phyloP scores from a whole-genome alignment of 2,113 vertebrate genomes.

The Sylvicapra grimmia region DNA sequence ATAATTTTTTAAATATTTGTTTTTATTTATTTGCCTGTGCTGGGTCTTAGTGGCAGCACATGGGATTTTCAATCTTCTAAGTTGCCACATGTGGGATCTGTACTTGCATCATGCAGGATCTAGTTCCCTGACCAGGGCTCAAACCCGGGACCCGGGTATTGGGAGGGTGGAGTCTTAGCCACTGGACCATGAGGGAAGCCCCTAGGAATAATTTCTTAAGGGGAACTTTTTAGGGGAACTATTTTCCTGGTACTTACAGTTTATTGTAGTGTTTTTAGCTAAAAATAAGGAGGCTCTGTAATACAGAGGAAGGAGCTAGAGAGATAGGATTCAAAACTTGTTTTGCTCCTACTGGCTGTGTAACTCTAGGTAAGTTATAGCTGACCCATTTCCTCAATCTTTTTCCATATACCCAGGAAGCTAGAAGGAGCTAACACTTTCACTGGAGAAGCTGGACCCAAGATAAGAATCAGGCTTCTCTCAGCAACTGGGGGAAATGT shows the following conservation, averaged over 20 bases:
- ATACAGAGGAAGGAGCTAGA: background rate
- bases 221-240: background rate
- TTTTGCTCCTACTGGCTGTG: background rate
- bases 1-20: background rate
- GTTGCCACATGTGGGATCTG: background rate
- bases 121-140: background rate
- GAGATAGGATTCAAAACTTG: background rate
- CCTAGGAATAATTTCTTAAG: slow-evolving; percentile 19
- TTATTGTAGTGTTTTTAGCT: background rate
- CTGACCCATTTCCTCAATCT: background rate
- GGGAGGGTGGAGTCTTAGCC: background rate
- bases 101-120: background rate
- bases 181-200: background rate
- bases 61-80: background rate
- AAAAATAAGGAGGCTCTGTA: slow-evolving; percentile 16
- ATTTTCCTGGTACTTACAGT: background rate
- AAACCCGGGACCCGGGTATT: rapidly evolving
- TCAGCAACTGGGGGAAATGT: background rate
- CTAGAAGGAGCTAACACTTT: background rate
- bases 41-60: background rate
- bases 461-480: background rate
- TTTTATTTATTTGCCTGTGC: background rate
- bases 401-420: background rate
- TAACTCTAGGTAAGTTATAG: background rate
- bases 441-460: background rate